phyloP scores from a whole-genome alignment of 2,113 vertebrate genomes.

The Laticauda colubrina region DNA sequence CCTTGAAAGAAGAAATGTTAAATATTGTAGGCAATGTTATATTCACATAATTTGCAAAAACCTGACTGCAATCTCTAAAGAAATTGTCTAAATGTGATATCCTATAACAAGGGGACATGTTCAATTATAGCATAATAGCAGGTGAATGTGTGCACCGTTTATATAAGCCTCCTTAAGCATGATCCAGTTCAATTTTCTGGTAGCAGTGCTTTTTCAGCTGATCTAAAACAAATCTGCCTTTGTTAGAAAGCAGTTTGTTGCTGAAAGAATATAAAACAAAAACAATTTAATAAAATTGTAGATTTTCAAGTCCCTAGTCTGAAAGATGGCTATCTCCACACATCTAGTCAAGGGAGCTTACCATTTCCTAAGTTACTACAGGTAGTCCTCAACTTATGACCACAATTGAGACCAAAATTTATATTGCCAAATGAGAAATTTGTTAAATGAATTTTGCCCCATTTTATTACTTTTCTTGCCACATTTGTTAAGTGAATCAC shows the following conservation, averaged over 20 bases:
- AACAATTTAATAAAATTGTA: neutral
- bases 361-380: neutral
- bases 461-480: neutral
- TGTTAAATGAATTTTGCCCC: neutral
- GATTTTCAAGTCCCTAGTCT: neutral
- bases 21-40: neutral
- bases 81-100: neutral
- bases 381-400: neutral
- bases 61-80: neutral
- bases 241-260: neutral
- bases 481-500: no score
- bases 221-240: neutral
- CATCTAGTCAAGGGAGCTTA: neutral
- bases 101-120: neutral
- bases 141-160: neutral
- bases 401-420: neutral
- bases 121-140: neutral
- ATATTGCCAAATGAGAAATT: neutral
- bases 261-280: neutral
- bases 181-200: neutral
- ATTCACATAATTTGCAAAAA: neutral
- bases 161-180: neutral
- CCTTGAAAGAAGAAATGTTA: conserved; percentile 68
- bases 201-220: neutral
- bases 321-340: neutral